These are phyloP conservation scores for Premnoplex brunnescens DNA, from an alignment of 2,797 vertebrate species.

Conservation along the genomic window DNA sequence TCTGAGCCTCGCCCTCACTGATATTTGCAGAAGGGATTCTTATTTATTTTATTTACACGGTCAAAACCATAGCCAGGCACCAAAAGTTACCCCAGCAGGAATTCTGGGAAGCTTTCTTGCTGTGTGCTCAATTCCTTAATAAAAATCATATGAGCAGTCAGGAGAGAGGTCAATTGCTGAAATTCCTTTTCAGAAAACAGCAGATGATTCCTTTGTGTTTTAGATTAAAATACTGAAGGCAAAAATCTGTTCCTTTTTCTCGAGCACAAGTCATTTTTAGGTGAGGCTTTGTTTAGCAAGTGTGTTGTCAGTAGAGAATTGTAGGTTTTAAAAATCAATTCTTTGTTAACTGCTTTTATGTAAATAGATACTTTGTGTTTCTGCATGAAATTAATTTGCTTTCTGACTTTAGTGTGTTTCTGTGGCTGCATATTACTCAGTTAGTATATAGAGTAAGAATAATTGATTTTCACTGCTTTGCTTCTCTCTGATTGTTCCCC, in stretches of 20 bases:
- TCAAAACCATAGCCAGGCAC: background rate
- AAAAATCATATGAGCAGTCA: constrained; percentile 26
- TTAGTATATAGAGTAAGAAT: background rate
- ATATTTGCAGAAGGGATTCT: background rate
- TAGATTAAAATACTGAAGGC: constrained; percentile 5
- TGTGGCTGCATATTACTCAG: background rate
- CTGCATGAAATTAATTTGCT: background rate
- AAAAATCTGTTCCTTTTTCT: constrained; percentile 38
- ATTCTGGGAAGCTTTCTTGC: background rate
- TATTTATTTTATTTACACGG: background rate
- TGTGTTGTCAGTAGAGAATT: constrained; percentile 17
- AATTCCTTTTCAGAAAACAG: constrained; percentile 40
- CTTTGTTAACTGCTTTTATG: background rate
- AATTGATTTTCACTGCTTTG: constrained; percentile 4
- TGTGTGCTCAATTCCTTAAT: background rate
- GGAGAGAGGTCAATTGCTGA: background rate
- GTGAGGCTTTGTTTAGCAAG: constrained; percentile 26
- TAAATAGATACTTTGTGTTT: constrained; percentile 10
- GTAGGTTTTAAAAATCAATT: background rate
- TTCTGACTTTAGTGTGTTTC: background rate
- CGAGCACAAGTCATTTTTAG: constrained; percentile 1
- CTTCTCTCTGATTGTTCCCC: background rate
- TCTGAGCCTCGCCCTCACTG: background rate
- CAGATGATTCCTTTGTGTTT: constrained; percentile 9
- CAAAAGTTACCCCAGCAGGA: background rate